Conservation (phyloP, 1,140 invertebrate species). For the Trialeurodes vaporariorum region DNA sequence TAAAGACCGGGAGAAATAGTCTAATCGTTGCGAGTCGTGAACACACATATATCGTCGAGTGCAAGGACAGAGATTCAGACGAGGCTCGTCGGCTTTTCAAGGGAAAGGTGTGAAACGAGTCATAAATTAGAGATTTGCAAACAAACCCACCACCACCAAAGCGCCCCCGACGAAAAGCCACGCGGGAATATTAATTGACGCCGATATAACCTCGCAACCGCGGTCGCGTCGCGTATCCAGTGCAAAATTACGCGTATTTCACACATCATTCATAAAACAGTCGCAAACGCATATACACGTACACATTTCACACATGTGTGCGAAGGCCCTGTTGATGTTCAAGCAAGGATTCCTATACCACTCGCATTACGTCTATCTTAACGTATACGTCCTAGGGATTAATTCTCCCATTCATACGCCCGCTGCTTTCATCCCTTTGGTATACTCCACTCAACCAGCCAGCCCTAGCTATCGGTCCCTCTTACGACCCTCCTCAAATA, state of each 20-base stretch:
- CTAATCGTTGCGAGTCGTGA: too few species aligned
- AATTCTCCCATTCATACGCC: not conserved
- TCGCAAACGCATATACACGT: too few species aligned
- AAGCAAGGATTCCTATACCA: not conserved
- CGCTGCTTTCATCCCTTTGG: not conserved
- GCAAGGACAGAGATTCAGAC: too few species aligned
- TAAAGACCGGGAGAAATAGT: too few species aligned
- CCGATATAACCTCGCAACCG: not conserved
- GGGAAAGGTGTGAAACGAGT: not conserved
- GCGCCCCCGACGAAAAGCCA: not conserved
- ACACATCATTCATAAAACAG: not conserved
- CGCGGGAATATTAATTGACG: not conserved
- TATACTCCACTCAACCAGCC: too few species aligned
- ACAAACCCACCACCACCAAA: too few species aligned
- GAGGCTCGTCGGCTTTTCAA: not conserved
- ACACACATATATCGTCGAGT: too few species aligned
- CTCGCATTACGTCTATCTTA: not conserved
- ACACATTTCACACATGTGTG: too few species aligned
- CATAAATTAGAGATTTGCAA: not conserved
- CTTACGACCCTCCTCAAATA: too few species aligned
- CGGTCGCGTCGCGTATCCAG: too few species aligned
- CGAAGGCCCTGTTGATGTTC: too few species aligned
- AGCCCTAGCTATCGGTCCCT: too few species aligned
- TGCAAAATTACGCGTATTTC: not conserved
- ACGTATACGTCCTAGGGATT: not conserved